Base-by-base conservation (phyloP, 2,888 invertebrate species). In the Myathropa florea region DNA sequence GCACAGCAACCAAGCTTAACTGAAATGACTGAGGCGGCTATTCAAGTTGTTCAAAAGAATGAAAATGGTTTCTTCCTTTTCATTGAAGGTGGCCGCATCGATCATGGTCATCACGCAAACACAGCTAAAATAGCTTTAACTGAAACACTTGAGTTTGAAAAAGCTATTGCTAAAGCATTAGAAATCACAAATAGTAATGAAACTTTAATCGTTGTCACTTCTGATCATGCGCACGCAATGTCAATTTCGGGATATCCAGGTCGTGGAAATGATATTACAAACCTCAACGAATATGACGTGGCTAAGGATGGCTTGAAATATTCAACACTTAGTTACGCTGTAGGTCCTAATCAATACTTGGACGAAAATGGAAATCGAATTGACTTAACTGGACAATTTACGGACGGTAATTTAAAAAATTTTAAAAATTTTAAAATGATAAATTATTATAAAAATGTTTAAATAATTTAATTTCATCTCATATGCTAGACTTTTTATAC, bases 211-310 rank as follows among this genome's bases (percentile, higher is more conserved):
- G 95, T 97, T 0, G 96, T 96, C 4, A 96, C 96, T 0, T 93
- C 96, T 0, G 97, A 97, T 91, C 97, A 97, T 90, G 95, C 96
- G 0, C 96, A 97, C 89, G 95, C 96, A 0, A 94, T 97, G 94
- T 94, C 95, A 0, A 94, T 96, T 57, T 94, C 95, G 53, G 97
- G 97, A 0, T 97, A 97, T 89, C 95, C 96, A 0, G 93, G 89
- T 4, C 90, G 92, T 71, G 95, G 95, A 9, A 93, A 92, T 7
- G 90, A 93, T 60, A 94, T 95, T 68, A 91, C 95, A 21, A 94
- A 94, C 72, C 89, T 93, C 64, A 93, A 91, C 64, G 82, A 88
- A 61, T 87, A 84, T 23, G 91, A 91, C 57, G 23, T 57, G 0
- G 91, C 90, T 73, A 4, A 65, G 0, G 88, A 89, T 83, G 90